Base-by-base conservation (phyloP, 1,140 invertebrate species). In the Ptiloglossa arizonensis region DNA sequence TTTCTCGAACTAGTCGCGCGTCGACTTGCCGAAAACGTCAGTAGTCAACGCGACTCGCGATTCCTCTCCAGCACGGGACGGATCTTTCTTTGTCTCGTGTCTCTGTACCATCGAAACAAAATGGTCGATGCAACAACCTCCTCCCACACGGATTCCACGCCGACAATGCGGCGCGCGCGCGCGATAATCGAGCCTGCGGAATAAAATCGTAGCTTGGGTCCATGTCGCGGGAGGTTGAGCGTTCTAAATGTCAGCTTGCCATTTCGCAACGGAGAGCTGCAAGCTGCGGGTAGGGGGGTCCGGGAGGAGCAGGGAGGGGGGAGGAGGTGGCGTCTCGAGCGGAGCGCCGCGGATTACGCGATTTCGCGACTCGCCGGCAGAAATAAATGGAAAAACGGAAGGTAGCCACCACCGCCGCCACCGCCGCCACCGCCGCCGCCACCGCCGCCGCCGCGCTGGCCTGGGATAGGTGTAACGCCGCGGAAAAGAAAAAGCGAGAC, bases 211-310 rank as follows among this genome's bases (percentile, higher is more conserved):
- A 19, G 17, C 60, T n/a, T 17, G 48, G n/a, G 9, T 44, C 32
- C 50, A 46, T 67, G 35, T 67, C 48, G 38, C 63, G 50, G 52
- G 11, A 44, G 59, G 35, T 24, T n/a, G 13, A 17, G 22, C 19
- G 38, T n/a, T 75, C 52, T 46, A 75, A 75, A 75, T 75, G 73
- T 69, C 73, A 69, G 73, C n/a, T 64, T 75, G 66, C 52, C 73
- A 76, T 76, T 69, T 69, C 54, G 52, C 66, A 50, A 69, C 52
- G 44, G 13, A 17, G 35, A 32, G n/a, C 1, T 29, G 19, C 32
- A 56, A 41, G 44, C 46, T 27, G 24, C 41, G 46, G 46, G 17
- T 24, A 54, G 17, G 56, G 29, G 15, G 46, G 32, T 3, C 48
- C 35, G 5, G 17, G 9, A 38, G 22, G 50, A 9, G 35, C 19